Conservation (phyloP, 2,113 vertebrate genomes). For the Siniperca chuatsi region DNA sequence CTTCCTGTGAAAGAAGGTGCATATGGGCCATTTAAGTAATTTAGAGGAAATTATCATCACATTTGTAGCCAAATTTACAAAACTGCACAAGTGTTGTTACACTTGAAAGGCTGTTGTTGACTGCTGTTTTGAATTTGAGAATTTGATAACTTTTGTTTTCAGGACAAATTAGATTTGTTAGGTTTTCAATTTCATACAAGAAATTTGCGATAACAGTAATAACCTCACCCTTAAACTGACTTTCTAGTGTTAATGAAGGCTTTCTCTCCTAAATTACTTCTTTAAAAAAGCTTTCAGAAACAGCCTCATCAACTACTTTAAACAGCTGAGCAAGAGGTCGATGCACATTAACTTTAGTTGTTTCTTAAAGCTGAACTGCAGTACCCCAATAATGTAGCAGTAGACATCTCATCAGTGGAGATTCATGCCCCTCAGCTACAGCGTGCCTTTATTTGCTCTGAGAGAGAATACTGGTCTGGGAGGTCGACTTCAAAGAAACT, state of each 20-base stretch:
- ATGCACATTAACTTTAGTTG: background rate
- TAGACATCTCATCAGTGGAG: background rate
- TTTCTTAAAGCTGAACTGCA: background rate
- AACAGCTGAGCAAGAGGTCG: background rate
- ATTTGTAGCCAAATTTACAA: background rate
- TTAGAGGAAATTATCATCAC: background rate
- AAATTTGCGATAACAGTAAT: background rate
- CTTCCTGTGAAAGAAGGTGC: background rate
- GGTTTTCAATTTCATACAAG: background rate
- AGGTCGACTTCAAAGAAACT: background rate
- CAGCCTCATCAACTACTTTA: background rate
- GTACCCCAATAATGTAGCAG: background rate
- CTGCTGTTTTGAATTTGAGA: too few relatives aligned
- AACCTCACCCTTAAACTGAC: background rate
- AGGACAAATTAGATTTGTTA: background rate
- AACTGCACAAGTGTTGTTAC: background rate
- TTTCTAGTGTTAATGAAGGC: background rate
- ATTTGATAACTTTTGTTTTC: background rate
- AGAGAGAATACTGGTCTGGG: background rate
- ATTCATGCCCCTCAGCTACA: background rate
- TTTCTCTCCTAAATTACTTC: background rate
- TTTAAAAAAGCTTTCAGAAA: background rate
- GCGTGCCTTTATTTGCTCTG: background rate
- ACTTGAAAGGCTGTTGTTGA: background rate
- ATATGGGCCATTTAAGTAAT: background rate